A percentile compares a stretch with the other conserved stretches of the same genome.
Evolutionary conservation across 2,888 invertebrate species (phyloP).

Genomic region (Noctua pronuba): DNA sequence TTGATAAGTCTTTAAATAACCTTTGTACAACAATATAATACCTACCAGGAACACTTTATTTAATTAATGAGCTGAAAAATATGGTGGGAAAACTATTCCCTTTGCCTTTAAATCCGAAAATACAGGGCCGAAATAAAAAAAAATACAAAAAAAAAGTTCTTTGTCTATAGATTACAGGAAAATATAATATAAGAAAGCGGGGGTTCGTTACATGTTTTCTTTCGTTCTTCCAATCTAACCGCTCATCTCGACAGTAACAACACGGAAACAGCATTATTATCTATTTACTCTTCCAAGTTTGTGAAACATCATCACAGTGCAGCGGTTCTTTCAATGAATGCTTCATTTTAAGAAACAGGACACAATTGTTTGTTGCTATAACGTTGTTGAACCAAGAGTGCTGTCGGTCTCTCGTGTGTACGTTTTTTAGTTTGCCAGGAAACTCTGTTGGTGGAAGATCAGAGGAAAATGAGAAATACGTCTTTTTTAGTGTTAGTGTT

Average conservation of each 20-base stretch:
- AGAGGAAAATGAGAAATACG: constrained; percentile 38
- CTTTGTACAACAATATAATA: too few relatives aligned
- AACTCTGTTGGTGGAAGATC: constrained; percentile 9
- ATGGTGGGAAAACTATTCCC: too few relatives aligned
- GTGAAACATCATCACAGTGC: constrained; percentile 34
- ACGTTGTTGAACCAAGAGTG: background rate
- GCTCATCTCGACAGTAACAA: constrained; percentile 20
- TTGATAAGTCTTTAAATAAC: too few relatives aligned
- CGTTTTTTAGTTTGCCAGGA: constrained; percentile 22
- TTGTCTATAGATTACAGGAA: too few relatives aligned
- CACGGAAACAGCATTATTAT: constrained; percentile 31
- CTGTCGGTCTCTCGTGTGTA: constrained; percentile 1
- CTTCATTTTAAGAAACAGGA: constrained; percentile 45
- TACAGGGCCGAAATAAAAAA: too few relatives aligned
- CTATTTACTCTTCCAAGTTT: constrained; percentile 57
- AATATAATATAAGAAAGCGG: too few relatives aligned
- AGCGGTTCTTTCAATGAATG: constrained; percentile 40
- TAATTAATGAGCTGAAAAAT: too few relatives aligned
- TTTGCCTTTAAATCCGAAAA: too few relatives aligned
- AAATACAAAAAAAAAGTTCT: too few relatives aligned
- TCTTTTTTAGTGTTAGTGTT: constrained; percentile 33
- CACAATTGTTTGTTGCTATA: constrained; percentile 42
- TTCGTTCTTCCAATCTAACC: background rate
- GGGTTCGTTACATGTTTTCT: too few relatives aligned
- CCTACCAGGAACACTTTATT: too few relatives aligned